phyloP scores from a whole-genome alignment of 2,888 invertebrate genomes.

The Caenorhabditis angaria region DNA sequence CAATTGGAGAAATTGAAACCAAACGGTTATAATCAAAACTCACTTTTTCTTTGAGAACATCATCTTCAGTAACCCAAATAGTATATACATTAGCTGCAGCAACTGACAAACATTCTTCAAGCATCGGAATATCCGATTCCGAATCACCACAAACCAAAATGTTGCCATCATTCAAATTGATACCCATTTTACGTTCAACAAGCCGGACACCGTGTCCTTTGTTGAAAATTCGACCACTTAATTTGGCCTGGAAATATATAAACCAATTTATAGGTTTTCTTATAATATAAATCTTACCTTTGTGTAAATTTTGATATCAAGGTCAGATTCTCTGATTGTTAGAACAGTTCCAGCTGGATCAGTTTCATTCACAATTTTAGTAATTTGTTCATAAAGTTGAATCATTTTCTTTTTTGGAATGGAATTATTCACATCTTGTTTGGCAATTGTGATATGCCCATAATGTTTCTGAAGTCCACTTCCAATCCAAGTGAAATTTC shows the following conservation, averaged over 20 bases:
- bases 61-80: slow-evolving; percentile 63
- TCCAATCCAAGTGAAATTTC: slow-evolving; percentile 65
- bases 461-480: slow-evolving; percentile 67
- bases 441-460: slow-evolving; percentile 65
- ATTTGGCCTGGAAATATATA: slow-evolving; percentile 41
- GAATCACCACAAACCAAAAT: slow-evolving; percentile 67
- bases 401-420: slow-evolving; percentile 40
- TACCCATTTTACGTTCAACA: slow-evolving; percentile 50
- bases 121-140: slow-evolving; percentile 67
- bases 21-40: too few species aligned
- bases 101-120: slow-evolving; percentile 61
- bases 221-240: slow-evolving; percentile 62
- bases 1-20: too few species aligned
- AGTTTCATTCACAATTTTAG: slow-evolving; percentile 55
- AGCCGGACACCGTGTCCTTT: slow-evolving; percentile 67
- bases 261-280: not conserved
- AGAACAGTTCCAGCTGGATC: slow-evolving; percentile 57
- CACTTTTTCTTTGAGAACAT: slow-evolving; percentile 49
- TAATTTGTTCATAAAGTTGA: slow-evolving; percentile 19
- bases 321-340: slow-evolving; percentile 58
- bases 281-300: slow-evolving; percentile 38
- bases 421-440: slow-evolving; percentile 59
- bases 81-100: slow-evolving; percentile 56
- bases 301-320: slow-evolving; percentile 65
- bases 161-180: slow-evolving; percentile 56